A percentile compares a stretch with the other conserved stretches of the same genome.
Evolutionary conservation across 2,113 vertebrate species (phyloP).

Genomic region (Clupea harengus): DNA sequence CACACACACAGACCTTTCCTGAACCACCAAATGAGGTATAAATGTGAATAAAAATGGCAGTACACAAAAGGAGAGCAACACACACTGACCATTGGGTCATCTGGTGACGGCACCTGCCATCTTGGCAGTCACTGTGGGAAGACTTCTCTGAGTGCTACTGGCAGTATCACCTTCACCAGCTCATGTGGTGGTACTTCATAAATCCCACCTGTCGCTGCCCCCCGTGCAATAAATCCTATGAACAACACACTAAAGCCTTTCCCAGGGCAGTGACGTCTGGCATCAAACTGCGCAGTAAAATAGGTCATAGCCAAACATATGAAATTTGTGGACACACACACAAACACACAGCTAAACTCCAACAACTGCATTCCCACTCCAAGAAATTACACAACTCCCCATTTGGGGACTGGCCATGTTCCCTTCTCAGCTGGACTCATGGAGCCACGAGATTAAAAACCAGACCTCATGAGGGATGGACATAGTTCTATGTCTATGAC

Average conservation of each 20-base stretch:
- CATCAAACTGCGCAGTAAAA: neutral
- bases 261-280: neutral
- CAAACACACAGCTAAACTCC: neutral
- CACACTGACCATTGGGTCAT: too few species aligned
- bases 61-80: too few species aligned
- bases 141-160: too few species aligned
- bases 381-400: neutral
- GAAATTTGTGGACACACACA: neutral
- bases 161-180: too few species aligned
- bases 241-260: neutral
- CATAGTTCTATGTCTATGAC: too few species aligned
- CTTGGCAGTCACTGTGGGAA: too few species aligned
- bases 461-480: neutral
- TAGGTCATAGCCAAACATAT: neutral
- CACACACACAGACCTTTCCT: neutral
- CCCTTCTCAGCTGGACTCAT: neutral
- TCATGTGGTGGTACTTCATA: too few species aligned
- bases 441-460: neutral
- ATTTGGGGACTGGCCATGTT: neutral
- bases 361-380: too few species aligned
- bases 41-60: too few species aligned
- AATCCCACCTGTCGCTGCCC: neutral
- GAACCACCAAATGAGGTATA: neutral
- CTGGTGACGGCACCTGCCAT: too few species aligned
- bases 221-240: neutral